A percentile compares a stretch with the other conserved stretches of the same genome.
phyloP scores from a whole-genome alignment of 2,888 invertebrate species.

The Drosophila villosipedis region DNA sequence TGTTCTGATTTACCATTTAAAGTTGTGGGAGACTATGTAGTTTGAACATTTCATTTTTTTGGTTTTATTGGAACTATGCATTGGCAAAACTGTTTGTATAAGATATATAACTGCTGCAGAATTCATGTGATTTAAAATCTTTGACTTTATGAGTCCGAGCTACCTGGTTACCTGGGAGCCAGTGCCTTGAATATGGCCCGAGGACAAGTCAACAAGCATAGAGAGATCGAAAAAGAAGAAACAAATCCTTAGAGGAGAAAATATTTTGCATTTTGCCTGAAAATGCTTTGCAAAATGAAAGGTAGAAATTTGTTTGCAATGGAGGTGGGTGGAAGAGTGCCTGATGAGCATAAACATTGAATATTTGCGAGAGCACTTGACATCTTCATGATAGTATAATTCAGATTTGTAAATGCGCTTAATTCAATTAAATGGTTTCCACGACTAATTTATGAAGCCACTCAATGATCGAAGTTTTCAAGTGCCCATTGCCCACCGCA shows the following conservation, averaged over 20 bases:
- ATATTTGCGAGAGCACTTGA: conserved; percentile 26
- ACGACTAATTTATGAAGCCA: conserved; percentile 63
- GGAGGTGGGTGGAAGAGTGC: neutral
- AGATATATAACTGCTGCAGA: neutral
- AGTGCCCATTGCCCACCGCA: conserved; percentile 25
- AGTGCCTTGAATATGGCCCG: neutral
- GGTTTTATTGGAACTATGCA: conserved; percentile 16
- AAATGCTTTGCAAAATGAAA: conserved; percentile 3
- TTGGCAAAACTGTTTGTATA: conserved; percentile 12
- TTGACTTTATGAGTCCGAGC: neutral
- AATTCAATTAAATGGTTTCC: conserved; percentile 64
- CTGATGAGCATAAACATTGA: conserved; percentile 28
- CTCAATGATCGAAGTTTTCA: conserved; percentile 44
- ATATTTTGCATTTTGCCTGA: neutral
- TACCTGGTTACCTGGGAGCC: neutral
- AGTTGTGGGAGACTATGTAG: neutral
- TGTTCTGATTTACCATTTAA: neutral
- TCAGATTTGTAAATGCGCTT: conserved; percentile 61
- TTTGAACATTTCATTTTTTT: neutral
- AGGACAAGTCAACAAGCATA: neutral
- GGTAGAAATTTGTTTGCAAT: neutral
- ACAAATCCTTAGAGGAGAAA: neutral
- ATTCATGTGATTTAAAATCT: neutral
- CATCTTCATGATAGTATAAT: conserved; percentile 24
- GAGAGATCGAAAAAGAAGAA: neutral